Base-by-base conservation (phyloP, 2,888 invertebrate species). In the Nowickia ferox region DNA sequence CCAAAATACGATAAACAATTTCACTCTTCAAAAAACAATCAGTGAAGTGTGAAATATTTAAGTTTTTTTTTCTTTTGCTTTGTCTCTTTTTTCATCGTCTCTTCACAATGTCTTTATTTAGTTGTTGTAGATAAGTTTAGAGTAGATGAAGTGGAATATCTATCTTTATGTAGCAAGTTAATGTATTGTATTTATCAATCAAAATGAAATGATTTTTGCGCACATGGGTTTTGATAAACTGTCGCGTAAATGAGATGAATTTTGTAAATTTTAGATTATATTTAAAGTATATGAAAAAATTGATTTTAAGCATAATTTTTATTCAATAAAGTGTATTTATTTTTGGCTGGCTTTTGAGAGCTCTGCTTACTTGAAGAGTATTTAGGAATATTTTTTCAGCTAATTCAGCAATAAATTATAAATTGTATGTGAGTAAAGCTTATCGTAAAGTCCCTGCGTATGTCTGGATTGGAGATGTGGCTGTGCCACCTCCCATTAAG, bases 1-100 rank as follows among this genome's bases (percentile, higher is more conserved):
- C 81, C 72, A 77, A 77, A 81, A 42, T 74, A 65, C 77, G 72
- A 77, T 63, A 81, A 77, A 81, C 81, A 81, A 84, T 84, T 84
- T 84, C 68, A 81, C 84, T 77, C 77, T 84, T 84, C 66, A 77
- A 61, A 77, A 81, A 72, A 74, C 76, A 84, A 65, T 55, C 84
- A 84, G 22, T 81, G 84, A 77, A 84, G 81, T 77, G 77, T 81
- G 48, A 84, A 81, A 75, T 79, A 57, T 71, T 84, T 1, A 74
- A 55, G 44, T 38, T 46, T 44, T 40, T 1, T 17, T 71, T 40
- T 74, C 51, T 8, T n/a, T 40, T 53, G 2, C 17, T n/a, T 44
- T 66, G 0, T 3, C 17, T 40, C 44, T 1, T 30, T n/a, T 44
- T 66, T 0, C 40, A 61, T 44, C 17, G 61, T 69, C 51, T 51